Evolutionary conservation across 1,140 invertebrate species (phyloP), one percentile per base, ranked within the genome.

Genomic region (Drosophila sp.): DNA sequence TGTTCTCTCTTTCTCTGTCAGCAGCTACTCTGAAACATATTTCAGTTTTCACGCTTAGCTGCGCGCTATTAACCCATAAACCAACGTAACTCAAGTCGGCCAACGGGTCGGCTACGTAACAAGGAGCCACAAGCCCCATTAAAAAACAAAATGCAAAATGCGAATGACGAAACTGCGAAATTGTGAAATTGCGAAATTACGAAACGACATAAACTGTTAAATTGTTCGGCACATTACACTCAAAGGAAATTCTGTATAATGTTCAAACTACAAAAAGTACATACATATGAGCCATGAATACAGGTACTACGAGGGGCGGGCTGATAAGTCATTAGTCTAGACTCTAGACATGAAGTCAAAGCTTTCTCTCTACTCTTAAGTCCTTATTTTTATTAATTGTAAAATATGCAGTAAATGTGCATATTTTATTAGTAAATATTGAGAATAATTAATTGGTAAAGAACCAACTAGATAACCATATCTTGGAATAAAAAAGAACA

Each of bases 201-300:
- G n/a, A 54, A 64, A 54, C 13, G 48, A 25, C 46, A 50, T 29
- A 27, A 50, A 50, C 46, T 41, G 56, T 64, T 64, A 56, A 56
- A 64, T 64, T 45, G 27, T 27, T 34, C 9, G 29, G 38, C 66
- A 36, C 25, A 62, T 50, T 41, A 45, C 45, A 18, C 54, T 38
- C 64, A 67, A 67, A 50, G 43, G 45, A 32, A 67, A 67, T 61
- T 27, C 25, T 27, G 18, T 18, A 56, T 54, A 21, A 32, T 13
- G 16, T 16, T 13, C 18, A 61, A 40, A 38, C 18, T 27, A n/a
- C 21, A 27, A 48, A 13, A 21, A n/a, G 41, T 18, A n/a, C n/a
- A n/a, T n/a, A n/a, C n/a, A n/a, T n/a, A 14, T 46, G 45, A 27
- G 45, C 21, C 3, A 46, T 25, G 21, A 18, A 45, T 8, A 9